phyloP scores from a whole-genome alignment of 2,888 invertebrate genomes.

The Rotaria socialis region DNA sequence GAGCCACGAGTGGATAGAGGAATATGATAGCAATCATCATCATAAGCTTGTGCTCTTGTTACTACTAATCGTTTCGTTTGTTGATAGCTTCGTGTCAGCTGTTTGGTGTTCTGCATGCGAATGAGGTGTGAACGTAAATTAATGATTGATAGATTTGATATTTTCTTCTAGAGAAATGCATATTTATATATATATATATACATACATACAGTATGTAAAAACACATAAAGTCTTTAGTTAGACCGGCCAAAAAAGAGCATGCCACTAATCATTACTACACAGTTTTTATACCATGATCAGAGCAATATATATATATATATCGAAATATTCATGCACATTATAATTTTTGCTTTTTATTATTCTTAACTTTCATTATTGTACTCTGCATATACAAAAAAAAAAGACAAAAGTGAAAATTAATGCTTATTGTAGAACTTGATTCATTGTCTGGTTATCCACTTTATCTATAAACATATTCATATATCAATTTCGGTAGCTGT shows the following conservation, averaged over 20 bases:
- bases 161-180: background rate
- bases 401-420: too few relatives aligned
- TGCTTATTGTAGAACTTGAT: too few relatives aligned
- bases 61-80: background rate
- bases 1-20: background rate
- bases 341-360: too few relatives aligned
- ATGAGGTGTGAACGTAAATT: background rate
- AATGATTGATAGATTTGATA: background rate
- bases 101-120: constrained; percentile 5
- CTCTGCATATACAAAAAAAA: too few relatives aligned
- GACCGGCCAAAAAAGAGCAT: background rate
- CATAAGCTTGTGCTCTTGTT: background rate
- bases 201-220: background rate
- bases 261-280: background rate
- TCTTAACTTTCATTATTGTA: too few relatives aligned
- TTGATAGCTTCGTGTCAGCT: constrained; percentile 18
- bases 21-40: constrained; percentile 1
- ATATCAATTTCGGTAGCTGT: too few relatives aligned
- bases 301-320: too few relatives aligned
- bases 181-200: background rate
- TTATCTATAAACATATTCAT: too few relatives aligned
- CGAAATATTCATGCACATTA: too few relatives aligned
- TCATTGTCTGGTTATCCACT: too few relatives aligned
- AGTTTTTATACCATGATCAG: too few relatives aligned
- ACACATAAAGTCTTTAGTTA: background rate